A percentile compares a stretch with the other conserved stretches of the same genome.
Conservation (phyloP, 2,113 vertebrate species). For the Panthera tigris region DNA sequence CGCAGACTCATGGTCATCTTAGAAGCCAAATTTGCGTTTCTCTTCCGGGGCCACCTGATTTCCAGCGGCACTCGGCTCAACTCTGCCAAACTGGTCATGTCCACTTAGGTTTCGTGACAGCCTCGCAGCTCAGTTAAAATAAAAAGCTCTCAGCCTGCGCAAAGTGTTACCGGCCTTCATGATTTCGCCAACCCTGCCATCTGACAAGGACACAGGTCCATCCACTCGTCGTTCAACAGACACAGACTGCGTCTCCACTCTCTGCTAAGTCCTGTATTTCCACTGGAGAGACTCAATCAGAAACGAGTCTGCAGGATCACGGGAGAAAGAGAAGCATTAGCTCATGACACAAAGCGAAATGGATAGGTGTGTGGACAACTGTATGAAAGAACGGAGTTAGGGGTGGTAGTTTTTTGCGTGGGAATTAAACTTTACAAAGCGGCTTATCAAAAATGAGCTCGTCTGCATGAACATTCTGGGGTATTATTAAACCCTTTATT, state of each 20-base stretch:
- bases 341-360: not conserved
- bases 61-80: not conserved
- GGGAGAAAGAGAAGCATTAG: not conserved
- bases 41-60: not conserved
- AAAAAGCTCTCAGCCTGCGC: not conserved
- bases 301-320: not conserved
- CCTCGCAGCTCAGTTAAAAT: not conserved
- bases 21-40: not conserved
- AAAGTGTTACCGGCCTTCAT: not conserved
- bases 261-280: not conserved
- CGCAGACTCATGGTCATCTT: not conserved
- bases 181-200: not conserved
- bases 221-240: not conserved
- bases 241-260: not conserved
- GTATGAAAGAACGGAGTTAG: not conserved
- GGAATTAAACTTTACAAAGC: not conserved
- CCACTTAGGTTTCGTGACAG: not conserved
- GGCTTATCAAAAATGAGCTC: not conserved
- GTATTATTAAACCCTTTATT: not conserved
- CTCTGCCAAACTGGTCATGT: not conserved
- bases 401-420: not conserved
- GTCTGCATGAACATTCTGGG: not conserved
- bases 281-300: accelerated
- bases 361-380: accelerated
- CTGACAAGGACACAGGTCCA: not conserved